A percentile compares a stretch with the other conserved stretches of the same genome.
phyloP scores from a whole-genome alignment of 1,140 invertebrate genomes.

The Meloidogyne hapla region DNA sequence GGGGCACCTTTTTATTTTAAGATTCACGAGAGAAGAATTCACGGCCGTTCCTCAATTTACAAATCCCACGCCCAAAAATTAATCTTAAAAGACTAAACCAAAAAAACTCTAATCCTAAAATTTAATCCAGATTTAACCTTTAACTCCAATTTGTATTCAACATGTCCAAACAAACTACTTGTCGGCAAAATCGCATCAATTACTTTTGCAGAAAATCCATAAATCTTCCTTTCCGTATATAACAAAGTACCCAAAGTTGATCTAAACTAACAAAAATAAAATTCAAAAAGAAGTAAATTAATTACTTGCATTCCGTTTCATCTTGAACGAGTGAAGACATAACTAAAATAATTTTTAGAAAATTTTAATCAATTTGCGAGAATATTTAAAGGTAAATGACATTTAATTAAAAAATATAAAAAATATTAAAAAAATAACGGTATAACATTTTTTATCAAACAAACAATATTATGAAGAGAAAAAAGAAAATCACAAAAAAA shows the following conservation, averaged over 20 bases:
- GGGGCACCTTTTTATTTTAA: too few relatives aligned
- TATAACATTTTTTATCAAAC: too few relatives aligned
- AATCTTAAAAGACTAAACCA: too few relatives aligned
- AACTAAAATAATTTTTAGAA: background rate
- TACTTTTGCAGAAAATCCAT: constrained; percentile 45
- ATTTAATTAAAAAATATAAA: background rate
- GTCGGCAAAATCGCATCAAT: constrained; percentile 41
- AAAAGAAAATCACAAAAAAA: too few relatives aligned
- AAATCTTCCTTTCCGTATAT: constrained; percentile 46
- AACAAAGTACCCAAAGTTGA: constrained; percentile 35
- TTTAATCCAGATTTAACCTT: too few relatives aligned
- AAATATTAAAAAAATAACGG: too few relatives aligned
- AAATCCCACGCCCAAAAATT: too few relatives aligned
- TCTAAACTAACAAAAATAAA: background rate
- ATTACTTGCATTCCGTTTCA: constrained; percentile 45
- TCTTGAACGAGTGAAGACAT: constrained; percentile 44
- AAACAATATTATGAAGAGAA: too few relatives aligned
- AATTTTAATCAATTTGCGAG: background rate
- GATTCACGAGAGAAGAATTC: too few relatives aligned
- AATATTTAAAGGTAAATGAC: background rate
- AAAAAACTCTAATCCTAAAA: too few relatives aligned
- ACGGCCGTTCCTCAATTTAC: too few relatives aligned
- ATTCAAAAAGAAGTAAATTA: background rate
- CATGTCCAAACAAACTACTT: constrained; percentile 43
- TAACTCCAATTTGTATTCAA: constrained; percentile 49